Percentiles rank a stretch among this genome's conserved stretches.
Conservation (phyloP, 1,140 invertebrate genomes). For the Platyscapa corneri region DNA sequence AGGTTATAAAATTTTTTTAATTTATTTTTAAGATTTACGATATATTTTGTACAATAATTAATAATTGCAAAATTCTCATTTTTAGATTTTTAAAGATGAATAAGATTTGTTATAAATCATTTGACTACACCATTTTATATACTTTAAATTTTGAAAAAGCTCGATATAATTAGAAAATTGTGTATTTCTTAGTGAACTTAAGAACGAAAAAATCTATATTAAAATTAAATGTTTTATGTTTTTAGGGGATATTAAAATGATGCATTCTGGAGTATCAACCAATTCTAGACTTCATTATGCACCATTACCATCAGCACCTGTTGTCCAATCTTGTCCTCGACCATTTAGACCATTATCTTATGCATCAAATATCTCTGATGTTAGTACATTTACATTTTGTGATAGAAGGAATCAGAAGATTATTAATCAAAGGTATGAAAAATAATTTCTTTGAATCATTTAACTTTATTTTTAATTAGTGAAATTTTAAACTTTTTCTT, state of each 20-base stretch:
- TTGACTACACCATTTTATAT: no score
- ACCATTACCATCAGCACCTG: slow-evolving; percentile 69
- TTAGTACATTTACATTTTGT: slow-evolving; percentile 67
- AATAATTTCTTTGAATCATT: slow-evolving; percentile 10
- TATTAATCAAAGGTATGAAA: slow-evolving; percentile 69
- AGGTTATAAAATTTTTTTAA: slow-evolving; percentile 57
- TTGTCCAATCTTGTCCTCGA: slow-evolving; percentile 70
- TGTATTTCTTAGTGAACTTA: not conserved
- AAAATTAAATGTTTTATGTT: not conserved
- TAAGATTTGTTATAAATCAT: no score
- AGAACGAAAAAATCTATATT: not conserved
- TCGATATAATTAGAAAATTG: no score
- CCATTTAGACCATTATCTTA: slow-evolving; percentile 70
- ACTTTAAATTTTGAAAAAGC: no score
- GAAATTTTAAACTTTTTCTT: not conserved
- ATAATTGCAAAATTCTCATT: no score
- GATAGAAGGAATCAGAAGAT: slow-evolving; percentile 70
- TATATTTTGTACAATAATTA: no score
- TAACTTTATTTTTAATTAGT: no score
- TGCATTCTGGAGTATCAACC: slow-evolving; percentile 69
- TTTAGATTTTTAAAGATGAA: no score
- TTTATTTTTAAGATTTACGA: not conserved
- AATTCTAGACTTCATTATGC: slow-evolving; percentile 69
- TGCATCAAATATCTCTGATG: slow-evolving; percentile 68
- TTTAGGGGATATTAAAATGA: slow-evolving; percentile 70